Percentiles rank a stretch among this genome's conserved stretches.
Evolutionary conservation across 2,888 invertebrate species (phyloP).

Genomic region (Amphiduros pacificus): DNA sequence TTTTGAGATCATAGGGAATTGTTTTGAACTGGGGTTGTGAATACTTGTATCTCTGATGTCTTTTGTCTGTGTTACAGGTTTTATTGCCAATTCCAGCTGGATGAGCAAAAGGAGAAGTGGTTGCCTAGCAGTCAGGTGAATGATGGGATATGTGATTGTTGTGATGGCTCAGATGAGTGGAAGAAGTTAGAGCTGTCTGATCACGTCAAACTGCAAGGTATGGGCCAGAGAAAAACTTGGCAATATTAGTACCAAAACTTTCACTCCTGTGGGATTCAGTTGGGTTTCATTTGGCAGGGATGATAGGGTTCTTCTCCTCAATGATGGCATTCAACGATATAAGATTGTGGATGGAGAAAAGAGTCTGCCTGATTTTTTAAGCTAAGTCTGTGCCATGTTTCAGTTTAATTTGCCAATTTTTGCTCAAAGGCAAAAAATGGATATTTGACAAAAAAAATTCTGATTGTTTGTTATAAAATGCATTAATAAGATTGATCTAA

Average conservation of each 20-base stretch:
- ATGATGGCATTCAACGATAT: too few species aligned
- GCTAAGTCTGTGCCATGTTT: too few species aligned
- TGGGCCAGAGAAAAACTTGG: not conserved
- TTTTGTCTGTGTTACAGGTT: conserved; percentile 69
- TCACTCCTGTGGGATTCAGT: not conserved
- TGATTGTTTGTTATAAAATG: too few species aligned
- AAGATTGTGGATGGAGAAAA: too few species aligned
- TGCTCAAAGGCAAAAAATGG: too few species aligned
- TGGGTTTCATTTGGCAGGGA: not conserved
- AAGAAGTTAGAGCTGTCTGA: conserved; percentile 21
- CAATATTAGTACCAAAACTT: not conserved
- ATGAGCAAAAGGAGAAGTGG: conserved; percentile 66
- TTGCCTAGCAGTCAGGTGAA: conserved; percentile 68
- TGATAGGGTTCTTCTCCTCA: not conserved
- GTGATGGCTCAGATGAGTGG: conserved; percentile 89
- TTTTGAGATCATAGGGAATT: too few species aligned
- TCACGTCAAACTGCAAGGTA: conserved; percentile 18
- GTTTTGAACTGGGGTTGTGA: too few species aligned
- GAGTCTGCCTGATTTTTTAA: too few species aligned
- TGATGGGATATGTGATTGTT: conserved; percentile 71
- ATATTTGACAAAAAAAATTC: too few species aligned
- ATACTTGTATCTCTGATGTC: too few species aligned
- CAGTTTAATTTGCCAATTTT: too few species aligned
- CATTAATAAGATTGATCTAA: too few species aligned
- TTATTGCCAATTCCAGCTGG: conserved; percentile 68